Evolutionary conservation across 2,888 invertebrate genomes (phyloP), one percentile per base, ranked within the genome.

Genomic region (Anodontia alba): DNA sequence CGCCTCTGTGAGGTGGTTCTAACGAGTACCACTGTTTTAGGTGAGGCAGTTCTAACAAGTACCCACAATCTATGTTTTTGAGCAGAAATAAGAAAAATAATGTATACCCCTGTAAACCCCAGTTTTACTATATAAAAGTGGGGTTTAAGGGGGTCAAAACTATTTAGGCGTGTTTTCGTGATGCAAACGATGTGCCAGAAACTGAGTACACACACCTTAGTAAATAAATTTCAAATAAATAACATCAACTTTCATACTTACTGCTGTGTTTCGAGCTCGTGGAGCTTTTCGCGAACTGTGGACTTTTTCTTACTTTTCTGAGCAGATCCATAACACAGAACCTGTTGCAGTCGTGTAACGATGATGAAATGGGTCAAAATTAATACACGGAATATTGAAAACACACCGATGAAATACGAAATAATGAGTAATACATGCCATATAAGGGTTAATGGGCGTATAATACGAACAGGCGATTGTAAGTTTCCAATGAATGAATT

Each of bases 291-390:
- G 74, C 79, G 66, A 72, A 66, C 36, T 79, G 79, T 38, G 87
- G 87, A 66, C 69, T 87, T 51, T 78, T 86, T 51, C 84, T 73
- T 1, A 88, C 87, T 76, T 76, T 86, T 33, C 87, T 73, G 29
- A 82, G 79, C 8, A 88, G 75, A 62, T 49, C 71, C 76, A 72
- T 80, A 68, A 62, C 33, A 62, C 62, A 62, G 33, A 20, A 62
- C 12, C 33, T 62, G 62, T 62, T 62, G 1, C 5, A 33, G 31
- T 23, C 33, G 62, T 33, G 62, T 62, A 20, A 17, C 62, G 62
- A 23, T 33, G 62, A 33, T 33, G 33, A 62, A 62, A 62, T 62
- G 29, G 31, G 62, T 62, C 33, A 62, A 62, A 62, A 62, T 33
- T 62, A 23, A 26, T 15, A 62, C 62, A 31, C 31, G 33, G 29